Base-by-base conservation (phyloP, 1,140 invertebrate species). In the Drosophila cardini region DNA sequence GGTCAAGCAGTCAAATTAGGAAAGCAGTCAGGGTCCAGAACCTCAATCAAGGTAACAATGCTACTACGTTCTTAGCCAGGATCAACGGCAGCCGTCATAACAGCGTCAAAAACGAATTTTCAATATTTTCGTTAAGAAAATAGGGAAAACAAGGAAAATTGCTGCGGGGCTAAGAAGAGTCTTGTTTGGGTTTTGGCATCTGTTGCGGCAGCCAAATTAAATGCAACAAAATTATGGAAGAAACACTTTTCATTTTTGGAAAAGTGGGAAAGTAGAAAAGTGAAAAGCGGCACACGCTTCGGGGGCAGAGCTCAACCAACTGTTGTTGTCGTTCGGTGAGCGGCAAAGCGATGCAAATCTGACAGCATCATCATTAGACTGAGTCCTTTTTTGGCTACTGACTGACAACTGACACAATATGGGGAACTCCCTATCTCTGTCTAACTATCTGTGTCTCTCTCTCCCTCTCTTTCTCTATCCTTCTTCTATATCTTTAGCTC, bases 61-160 rank as follows among this genome's bases (percentile, higher is more conserved):
- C 15, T 48, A 10, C 21, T 30, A 5, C 16, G 21, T 13, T 32
- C 11, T 42, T 43, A 8, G 15, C 7, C 32, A 55, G 15, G 40
- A 26, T 60, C 32, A 60, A 26, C 30, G 16, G 61, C 13, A 63
- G 78, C 72, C 84, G 76, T 87, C 83, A 87, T 89, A 87, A 87
- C 69, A 89, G 83, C 84, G 80, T 86, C 83, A 86, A 89, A 55
- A 86, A 89, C 80, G 84, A 89, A 87, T 87, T 87, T 89, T 84
- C 76, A 87, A 26, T 4, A 79, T 83, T 76, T 78, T 43, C 62
- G 61, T 62, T 63, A 78, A 68, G 61, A 75, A 72, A 81, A 86
- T 52, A 69, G 62, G 16, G 16, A 55, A 16, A 52, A n/a, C n/a
- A 67, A 36, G 34, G 13, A 26, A 26, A 26, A 18, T 42, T 13